Percentiles rank a stretch among this genome's conserved stretches.
Evolutionary conservation across 1,140 invertebrate genomes (phyloP).

Genomic region (Bombus huntii): DNA sequence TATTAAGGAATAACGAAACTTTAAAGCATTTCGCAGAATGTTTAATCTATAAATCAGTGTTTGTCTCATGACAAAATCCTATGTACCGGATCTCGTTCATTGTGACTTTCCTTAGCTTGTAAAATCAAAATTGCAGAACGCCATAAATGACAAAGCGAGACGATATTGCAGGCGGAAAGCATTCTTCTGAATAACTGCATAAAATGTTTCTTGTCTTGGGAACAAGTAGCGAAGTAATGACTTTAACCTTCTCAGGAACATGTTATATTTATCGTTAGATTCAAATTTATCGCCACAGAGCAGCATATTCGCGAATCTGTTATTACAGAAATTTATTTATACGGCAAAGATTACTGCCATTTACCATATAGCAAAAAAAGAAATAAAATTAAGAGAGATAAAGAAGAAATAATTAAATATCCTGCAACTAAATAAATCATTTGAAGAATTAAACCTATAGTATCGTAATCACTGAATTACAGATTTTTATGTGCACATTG

Average conservation of each 20-base stretch:
- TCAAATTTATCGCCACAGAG: background rate
- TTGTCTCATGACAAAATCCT: background rate
- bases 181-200: background rate
- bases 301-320: too few species aligned
- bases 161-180: background rate
- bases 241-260: background rate
- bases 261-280: background rate
- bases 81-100: background rate
- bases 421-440: background rate
- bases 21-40: background rate
- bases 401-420: background rate
- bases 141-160: background rate
- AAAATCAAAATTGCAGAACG: background rate
- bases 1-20: background rate
- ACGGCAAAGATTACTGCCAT: background rate
- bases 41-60: background rate
- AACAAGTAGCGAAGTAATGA: background rate
- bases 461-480: background rate
- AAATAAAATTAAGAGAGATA: background rate
- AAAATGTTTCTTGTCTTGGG: background rate
- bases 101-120: background rate
- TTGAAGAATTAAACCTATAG: background rate
- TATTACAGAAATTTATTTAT: too few species aligned
- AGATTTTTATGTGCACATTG: background rate
- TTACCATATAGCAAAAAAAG: background rate